Percentiles rank a stretch among this genome's conserved stretches.
Conservation (phyloP, 1,140 invertebrate species). For the Halesus radiatus region DNA sequence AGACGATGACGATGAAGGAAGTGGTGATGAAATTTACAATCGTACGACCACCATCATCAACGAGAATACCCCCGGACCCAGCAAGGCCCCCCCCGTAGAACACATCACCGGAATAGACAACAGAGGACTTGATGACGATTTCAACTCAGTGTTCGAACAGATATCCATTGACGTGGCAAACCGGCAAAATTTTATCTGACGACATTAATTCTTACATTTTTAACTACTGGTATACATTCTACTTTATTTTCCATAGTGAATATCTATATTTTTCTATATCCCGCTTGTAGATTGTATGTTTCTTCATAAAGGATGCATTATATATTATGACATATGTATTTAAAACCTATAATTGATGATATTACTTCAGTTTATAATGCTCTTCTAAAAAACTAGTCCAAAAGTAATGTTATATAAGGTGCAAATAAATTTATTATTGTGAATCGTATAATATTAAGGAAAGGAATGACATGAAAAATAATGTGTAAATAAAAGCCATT, state of each 20-base stretch:
- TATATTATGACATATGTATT: too few relatives aligned
- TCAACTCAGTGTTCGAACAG: slow-evolving; percentile 70
- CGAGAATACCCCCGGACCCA: slow-evolving; percentile 62
- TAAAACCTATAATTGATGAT: too few relatives aligned
- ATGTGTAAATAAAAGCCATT: neutral
- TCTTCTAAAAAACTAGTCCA: too few relatives aligned
- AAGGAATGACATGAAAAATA: neutral
- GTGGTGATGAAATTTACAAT: slow-evolving; percentile 69
- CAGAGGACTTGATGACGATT: slow-evolving; percentile 69
- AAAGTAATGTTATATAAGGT: too few relatives aligned
- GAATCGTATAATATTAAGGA: neutral
- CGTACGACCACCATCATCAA: slow-evolving; percentile 64
- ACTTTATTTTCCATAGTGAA: too few relatives aligned
- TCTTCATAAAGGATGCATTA: neutral
- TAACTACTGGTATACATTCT: too few relatives aligned
- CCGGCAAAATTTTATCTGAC: slow-evolving; percentile 49
- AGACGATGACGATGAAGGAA: slow-evolving; percentile 65
- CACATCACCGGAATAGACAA: slow-evolving; percentile 69
- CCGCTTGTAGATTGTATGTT: neutral
- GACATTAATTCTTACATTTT: neutral
- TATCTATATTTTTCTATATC: too few relatives aligned
- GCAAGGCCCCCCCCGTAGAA: slow-evolving; percentile 65
- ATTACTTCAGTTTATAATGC: too few relatives aligned
- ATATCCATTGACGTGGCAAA: slow-evolving; percentile 68
- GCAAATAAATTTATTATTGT: neutral